Percentiles rank a stretch among this genome's conserved stretches.
phyloP scores from a whole-genome alignment of 2,888 invertebrate genomes.

The Altica lythri region DNA sequence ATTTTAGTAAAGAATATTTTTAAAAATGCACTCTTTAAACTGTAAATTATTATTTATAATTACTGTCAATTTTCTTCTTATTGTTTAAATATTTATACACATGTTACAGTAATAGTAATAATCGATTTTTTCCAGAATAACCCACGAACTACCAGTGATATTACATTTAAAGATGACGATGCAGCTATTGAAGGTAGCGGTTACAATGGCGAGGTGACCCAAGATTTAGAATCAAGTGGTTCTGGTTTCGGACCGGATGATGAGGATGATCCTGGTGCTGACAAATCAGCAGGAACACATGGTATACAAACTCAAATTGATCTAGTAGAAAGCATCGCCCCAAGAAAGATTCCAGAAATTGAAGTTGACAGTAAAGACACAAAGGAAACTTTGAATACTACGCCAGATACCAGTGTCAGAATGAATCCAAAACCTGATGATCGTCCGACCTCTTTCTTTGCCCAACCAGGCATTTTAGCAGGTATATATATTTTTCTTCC shows the following conservation, averaged over 20 bases:
- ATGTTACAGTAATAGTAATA: too few species aligned
- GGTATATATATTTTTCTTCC: slow-evolving; percentile 61
- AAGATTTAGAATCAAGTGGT: slow-evolving; percentile 82
- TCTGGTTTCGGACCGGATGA: slow-evolving; percentile 87
- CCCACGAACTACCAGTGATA: slow-evolving; percentile 40
- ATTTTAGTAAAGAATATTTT: too few species aligned
- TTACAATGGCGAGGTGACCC: slow-evolving; percentile 69
- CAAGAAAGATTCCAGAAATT: slow-evolving; percentile 25
- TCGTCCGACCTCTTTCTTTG: slow-evolving; percentile 89
- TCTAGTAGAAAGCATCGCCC: slow-evolving; percentile 19
- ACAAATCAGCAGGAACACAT: slow-evolving; percentile 24
- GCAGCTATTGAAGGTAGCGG: slow-evolving; percentile 78
- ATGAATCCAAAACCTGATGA: slow-evolving; percentile 85
- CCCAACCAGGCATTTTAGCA: slow-evolving; percentile 91
- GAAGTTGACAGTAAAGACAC: slow-evolving; percentile 31
- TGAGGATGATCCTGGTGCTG: slow-evolving; percentile 58
- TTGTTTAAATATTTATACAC: too few species aligned
- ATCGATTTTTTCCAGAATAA: slow-evolving; percentile 40
- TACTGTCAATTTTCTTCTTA: too few species aligned
- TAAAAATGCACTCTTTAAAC: too few species aligned
- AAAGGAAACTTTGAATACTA: slow-evolving; percentile 33
- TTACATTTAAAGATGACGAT: slow-evolving; percentile 48
- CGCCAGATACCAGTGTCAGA: slow-evolving; percentile 57
- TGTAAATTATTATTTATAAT: too few species aligned
- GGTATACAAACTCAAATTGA: slow-evolving; percentile 20